phyloP scores from a whole-genome alignment of 2,888 invertebrate species.

The Xestia c-nigrum region DNA sequence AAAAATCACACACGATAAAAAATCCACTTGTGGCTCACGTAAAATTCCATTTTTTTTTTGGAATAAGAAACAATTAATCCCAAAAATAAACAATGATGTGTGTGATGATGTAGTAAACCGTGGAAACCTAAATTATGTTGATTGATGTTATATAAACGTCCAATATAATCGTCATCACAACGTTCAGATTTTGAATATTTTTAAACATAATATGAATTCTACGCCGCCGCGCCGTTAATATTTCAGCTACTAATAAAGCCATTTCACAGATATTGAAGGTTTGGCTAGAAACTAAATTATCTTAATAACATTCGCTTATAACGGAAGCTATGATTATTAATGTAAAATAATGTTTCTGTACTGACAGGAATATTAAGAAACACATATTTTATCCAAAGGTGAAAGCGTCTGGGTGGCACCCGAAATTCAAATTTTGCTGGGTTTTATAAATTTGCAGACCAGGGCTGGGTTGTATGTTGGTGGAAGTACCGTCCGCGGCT shows the following conservation, averaged over 20 bases:
- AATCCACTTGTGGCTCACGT: neutral
- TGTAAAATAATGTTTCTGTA: conserved; percentile 22
- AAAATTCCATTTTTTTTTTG: too few species aligned
- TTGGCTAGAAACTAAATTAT: conserved; percentile 5
- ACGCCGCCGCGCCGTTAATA: neutral
- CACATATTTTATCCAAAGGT: conserved; percentile 1
- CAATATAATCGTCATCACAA: neutral
- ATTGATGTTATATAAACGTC: neutral
- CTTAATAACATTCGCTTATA: conserved; percentile 19
- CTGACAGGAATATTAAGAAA: conserved; percentile 28
- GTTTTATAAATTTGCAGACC: too few species aligned
- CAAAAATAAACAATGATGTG: neutral
- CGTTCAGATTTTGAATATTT: neutral
- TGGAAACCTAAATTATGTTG: neutral
- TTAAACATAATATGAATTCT: conserved; percentile 2
- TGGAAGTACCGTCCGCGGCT: too few species aligned
- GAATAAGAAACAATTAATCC: neutral
- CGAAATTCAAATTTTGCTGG: too few species aligned
- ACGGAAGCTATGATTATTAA: conserved; percentile 47
- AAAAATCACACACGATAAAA: neutral
- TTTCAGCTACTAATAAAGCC: conserved; percentile 28
- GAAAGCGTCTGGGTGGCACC: too few species aligned
- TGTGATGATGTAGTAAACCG: neutral
- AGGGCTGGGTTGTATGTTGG: too few species aligned
- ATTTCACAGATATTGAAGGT: conserved; percentile 14